Percentiles rank a stretch among this genome's conserved stretches.
Evolutionary conservation across 2,797 vertebrate genomes (phyloP).

Genomic region (Propithecus deckenii): DNA sequence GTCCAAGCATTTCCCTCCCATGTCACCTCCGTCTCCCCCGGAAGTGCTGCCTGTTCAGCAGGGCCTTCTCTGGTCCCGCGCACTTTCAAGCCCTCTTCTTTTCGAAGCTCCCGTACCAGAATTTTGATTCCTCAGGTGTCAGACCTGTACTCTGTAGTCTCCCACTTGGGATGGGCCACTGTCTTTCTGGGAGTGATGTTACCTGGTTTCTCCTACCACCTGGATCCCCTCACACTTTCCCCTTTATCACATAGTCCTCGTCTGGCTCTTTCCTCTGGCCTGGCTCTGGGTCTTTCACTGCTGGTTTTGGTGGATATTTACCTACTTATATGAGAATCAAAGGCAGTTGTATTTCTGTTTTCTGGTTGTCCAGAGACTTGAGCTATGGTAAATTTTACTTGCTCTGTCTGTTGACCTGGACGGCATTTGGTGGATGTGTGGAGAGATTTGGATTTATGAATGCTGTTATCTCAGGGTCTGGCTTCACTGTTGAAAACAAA

Average conservation of each 20-base stretch:
- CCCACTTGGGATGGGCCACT: background rate
- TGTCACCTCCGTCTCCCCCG: fast-evolving
- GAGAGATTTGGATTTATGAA: background rate
- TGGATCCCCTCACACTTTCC: background rate
- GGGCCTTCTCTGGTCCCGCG: background rate
- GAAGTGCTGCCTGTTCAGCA: background rate
- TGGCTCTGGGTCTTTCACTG: background rate
- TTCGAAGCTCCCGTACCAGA: background rate
- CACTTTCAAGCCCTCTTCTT: background rate
- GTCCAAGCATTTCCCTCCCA: background rate
- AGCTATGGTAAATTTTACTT: background rate
- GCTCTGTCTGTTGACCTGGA: background rate
- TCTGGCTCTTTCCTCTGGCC: background rate
- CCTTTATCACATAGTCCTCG: background rate
- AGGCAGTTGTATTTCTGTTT: background rate
- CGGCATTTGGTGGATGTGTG: background rate
- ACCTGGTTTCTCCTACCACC: background rate
- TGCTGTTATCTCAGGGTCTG: background rate
- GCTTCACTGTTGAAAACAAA: background rate
- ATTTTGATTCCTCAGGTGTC: background rate
- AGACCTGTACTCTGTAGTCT: background rate
- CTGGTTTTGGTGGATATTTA: background rate
- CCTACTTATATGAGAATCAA: background rate
- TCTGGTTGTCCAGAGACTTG: background rate
- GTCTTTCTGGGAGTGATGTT: background rate